Evolutionary conservation across 2,797 vertebrate species (phyloP).

Genomic region (Gouania willdenowi): DNA sequence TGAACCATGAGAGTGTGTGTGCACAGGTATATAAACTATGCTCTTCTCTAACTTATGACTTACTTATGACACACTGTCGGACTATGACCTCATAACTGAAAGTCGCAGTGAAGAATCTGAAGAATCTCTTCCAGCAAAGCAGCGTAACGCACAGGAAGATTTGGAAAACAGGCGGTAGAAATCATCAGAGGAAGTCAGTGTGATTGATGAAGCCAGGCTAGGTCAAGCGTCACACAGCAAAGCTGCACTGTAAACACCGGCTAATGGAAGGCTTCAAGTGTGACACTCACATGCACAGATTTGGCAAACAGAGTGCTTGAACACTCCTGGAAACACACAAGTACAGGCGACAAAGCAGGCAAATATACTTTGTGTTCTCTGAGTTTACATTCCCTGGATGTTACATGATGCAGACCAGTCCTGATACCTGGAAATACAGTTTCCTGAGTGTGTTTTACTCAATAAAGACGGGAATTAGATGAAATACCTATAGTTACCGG

Average conservation of each 20-base stretch:
- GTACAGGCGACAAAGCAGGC: slow-evolving; percentile 2
- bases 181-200: slow-evolving; percentile 20
- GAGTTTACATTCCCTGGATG: slow-evolving; percentile 49
- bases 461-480: too few relatives aligned
- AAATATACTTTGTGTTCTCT: slow-evolving; percentile 20
- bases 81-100: slow-evolving; percentile 6
- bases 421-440: slow-evolving; percentile 14
- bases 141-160: slow-evolving; percentile 55
- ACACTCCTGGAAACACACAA: slow-evolving; percentile 9
- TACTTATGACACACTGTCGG: too few relatives aligned
- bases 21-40: too few relatives aligned
- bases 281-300: slow-evolving; percentile 13
- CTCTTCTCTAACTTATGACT: too few relatives aligned
- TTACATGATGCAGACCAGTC: slow-evolving; percentile 35
- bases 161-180: slow-evolving; percentile 3
- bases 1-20: too few relatives aligned
- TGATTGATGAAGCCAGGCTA: slow-evolving; percentile 44
- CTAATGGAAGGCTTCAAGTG: slow-evolving; percentile 47
- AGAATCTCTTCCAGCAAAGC: slow-evolving; percentile 27
- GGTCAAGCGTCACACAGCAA: slow-evolving; percentile 29
- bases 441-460: too few relatives aligned
- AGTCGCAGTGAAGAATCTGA: slow-evolving; percentile 34
- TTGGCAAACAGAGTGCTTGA: slow-evolving; percentile 30
- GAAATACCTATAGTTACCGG: too few relatives aligned
- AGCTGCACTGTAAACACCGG: slow-evolving; percentile 59